Base-by-base conservation (phyloP, 2,797 vertebrate species). In the Mastacembelus armatus region DNA sequence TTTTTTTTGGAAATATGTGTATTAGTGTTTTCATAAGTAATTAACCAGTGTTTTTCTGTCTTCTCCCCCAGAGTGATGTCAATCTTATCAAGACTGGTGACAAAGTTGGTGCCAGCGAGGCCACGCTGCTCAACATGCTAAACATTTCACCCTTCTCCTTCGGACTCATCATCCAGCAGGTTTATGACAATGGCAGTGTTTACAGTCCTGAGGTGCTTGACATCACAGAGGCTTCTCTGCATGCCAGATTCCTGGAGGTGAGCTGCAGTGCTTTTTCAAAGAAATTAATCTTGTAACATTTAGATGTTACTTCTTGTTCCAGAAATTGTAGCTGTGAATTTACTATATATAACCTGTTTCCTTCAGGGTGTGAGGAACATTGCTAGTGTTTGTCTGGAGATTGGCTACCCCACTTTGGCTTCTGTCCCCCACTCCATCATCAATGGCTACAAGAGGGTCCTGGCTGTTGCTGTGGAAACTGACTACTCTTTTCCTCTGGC, bases 81-180 rank as follows among this genome's bases (percentile, higher is more conserved):
- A 92, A 92, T 77, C 93, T 99, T 79, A 99, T 99, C 71, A 99
- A 94, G 85, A 93, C 93, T 0, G 95, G 96, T 43, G 98, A 99
- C 90, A 99, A 98, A 89, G 98, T 99, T 71, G 98, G 98, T 59
- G 98, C 98, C 94, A 99, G 98, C 0, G 98, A 99, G 90, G 98
- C 97, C 88, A 99, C 98, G 0, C 90, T 99, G 74, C 93, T 98
- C 83, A 99, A 99, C 95, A 99, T 99, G 98, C 80, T 99, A 87
- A 98, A 98, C 92, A 99, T 99, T 93, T 99, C 98, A 0, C 98
- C 98, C 0, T 99, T 99, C 93, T 99, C 98, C 82, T 99, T 93
- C 0, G 98, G 98, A 71, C 84, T 99, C 78, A 92, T 94, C 90
- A 99, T 99, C 86, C 97, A 97, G 91, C 98, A 99, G 89, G 98